Base-by-base conservation (phyloP, 2,888 invertebrate species). In the Mechanitis messenoides region DNA sequence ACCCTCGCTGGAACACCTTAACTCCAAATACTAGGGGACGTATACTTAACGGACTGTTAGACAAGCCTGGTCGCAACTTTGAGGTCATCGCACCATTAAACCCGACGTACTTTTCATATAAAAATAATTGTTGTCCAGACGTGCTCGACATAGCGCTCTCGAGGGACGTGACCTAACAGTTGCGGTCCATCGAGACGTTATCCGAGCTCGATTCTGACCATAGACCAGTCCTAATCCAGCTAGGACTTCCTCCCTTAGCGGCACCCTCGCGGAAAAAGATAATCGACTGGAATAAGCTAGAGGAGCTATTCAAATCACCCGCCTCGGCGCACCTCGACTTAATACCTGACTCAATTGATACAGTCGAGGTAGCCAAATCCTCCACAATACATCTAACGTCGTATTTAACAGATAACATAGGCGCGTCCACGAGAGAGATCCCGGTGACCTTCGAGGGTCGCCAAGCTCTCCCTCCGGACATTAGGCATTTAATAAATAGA, bases 161-260 rank as follows among this genome's bases (percentile, higher is more conserved):
- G n/a, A 47, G 35, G 33, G 35, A 58, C 50, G 50, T 50, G 3
- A 58, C 58, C 3, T 33, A 50, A 3, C 58, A 58, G 50, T 11
- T 50, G 28, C 50, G 50, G n/a, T 58, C 50, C 20, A 50, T 55
- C 4, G 55, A 55, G 46, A 31, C 60, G 55, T n/a, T 55, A 6
- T 12, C 55, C 47, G 60, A 60, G 50, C 35, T 56, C 6, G 47
- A 59, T 33, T 59, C 59, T 2, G 55, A 59, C 28, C 59, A 59
- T 33, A 31, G 58, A 28, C 58, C 58, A 0, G 58, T 59, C 7
- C n/a, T 59, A 45, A 53, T 59, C 20, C 20, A 20, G 20, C 20
- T 20, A 20, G 1, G 20, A 20, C 20, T 1, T 20, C 20, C 20
- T 20, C 20, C 20, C 20, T 20, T 20, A 20, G 20, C 20, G 20